These are phyloP conservation scores for Sinella curviseta DNA, from an alignment of 1,140 invertebrate species.

Conservation along the genomic window DNA sequence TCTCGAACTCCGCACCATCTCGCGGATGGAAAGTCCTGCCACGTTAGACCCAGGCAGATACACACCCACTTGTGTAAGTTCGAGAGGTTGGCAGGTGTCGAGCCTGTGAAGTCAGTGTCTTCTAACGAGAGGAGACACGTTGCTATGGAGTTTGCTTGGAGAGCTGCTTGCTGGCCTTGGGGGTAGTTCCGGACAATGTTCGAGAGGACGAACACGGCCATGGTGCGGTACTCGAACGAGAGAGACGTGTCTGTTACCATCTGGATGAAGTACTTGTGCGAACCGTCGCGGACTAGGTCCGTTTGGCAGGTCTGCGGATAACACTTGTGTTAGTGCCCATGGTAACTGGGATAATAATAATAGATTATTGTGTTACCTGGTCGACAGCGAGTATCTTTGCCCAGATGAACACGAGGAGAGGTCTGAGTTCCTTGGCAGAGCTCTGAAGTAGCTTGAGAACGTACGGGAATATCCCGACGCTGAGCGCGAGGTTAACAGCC, in stretches of 20 bases:
- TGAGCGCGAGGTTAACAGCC: constrained; percentile 91
- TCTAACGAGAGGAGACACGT: constrained; percentile 72
- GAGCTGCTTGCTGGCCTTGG: constrained; percentile 80
- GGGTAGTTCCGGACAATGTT: constrained; percentile 88
- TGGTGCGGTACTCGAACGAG: constrained; percentile 79
- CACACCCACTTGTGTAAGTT: constrained; percentile 86
- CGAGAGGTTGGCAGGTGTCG: constrained; percentile 55
- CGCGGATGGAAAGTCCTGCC: constrained; percentile 89
- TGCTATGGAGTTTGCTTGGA: constrained; percentile 82
- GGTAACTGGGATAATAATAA: constrained; percentile 17
- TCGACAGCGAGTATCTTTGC: constrained; percentile 98
- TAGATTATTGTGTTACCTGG: constrained; percentile 61
- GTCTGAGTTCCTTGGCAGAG: constrained; percentile 84
- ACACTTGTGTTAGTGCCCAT: constrained; percentile 17
- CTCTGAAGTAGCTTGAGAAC: constrained; percentile 94
- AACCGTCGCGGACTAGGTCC: constrained; percentile 92
- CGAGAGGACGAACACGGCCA: constrained; percentile 88
- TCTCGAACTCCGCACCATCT: constrained; percentile 95
- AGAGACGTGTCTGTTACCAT: constrained; percentile 83
- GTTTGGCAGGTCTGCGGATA: constrained; percentile 78
- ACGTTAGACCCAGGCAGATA: constrained; percentile 87
- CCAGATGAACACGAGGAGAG: constrained; percentile 96
- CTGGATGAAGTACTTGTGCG: constrained; percentile 91
- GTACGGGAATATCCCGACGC: constrained; percentile 98
- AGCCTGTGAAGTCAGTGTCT: constrained; percentile 44